Base-by-base conservation (phyloP, 1,140 invertebrate genomes). In the Drosophila takahashii region DNA sequence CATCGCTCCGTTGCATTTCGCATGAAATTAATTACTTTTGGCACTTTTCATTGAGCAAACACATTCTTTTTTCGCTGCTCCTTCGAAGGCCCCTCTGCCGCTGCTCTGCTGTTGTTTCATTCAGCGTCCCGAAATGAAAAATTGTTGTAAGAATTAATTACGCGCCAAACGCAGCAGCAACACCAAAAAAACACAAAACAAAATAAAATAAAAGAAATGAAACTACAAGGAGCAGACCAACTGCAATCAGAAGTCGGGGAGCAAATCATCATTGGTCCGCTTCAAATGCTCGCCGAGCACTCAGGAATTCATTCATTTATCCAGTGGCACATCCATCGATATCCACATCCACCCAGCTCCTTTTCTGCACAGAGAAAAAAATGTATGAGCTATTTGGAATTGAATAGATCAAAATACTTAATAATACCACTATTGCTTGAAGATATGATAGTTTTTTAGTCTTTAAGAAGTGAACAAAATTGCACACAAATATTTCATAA, bases 21-120 rank as follows among this genome's bases (percentile, higher is more conserved):
- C 80, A 89, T 89, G 85, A 89, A 84, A 89, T 89, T 89, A 89
- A 89, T 89, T 89, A 89, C 84, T 89, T 89, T 90, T 89, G 84
- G 84, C 84, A 89, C 85, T 89, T 89, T 89, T 89, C 84, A 89
- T 89, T 89, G 84, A 89, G 85, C 84, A 89, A 89, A 89, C 83
- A 89, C 81, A 89, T 89, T 78, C 57, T 81, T 76, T 66, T 77
- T 56, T 45, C 27, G 4, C 42, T 42, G 44, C 41, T 67, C 37
- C 36, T 34, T 36, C 44, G 41, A 16, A 10, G 45, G 27, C 22
- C 50, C 36, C 34, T 51, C 8, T 3, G 34, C 42, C 45, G 44
- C 58, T 75, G 67, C 60, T 9, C 42, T 50, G 44, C 58, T 75
- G 64, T 60, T 79, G 65, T 86, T 83, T 77, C 84, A 89, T 89